Evolutionary conservation across 2,797 vertebrate genomes (phyloP).

Genomic region (Hippopotamyrus pictus): DNA sequence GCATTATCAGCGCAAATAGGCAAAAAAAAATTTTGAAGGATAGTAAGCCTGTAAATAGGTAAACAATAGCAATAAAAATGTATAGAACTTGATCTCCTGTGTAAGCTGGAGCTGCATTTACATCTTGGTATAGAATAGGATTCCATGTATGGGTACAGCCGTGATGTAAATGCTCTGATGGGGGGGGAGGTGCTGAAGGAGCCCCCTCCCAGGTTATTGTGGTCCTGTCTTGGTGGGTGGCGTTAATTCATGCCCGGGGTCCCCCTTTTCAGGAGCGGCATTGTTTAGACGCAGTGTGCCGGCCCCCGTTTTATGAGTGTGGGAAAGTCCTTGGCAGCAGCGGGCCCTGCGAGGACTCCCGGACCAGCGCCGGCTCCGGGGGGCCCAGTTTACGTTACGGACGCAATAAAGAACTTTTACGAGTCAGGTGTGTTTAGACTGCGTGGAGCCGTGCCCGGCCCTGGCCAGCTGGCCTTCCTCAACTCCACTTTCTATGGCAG

Average conservation of each 20-base stretch:
- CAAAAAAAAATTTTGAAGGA: neutral
- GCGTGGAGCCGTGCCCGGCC: constrained; percentile 2
- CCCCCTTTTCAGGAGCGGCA: constrained; percentile 32
- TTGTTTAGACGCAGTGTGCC: constrained; percentile 45
- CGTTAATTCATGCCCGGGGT: constrained; percentile 26
- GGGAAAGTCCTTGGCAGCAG: constrained; percentile 43
- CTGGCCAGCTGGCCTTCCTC: constrained; percentile 43
- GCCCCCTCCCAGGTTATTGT: neutral
- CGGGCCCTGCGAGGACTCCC: constrained; percentile 29
- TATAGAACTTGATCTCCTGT: neutral
- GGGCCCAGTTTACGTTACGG: constrained; percentile 45
- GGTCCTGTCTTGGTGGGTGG: constrained; percentile 37
- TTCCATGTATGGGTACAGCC: constrained; percentile 5
- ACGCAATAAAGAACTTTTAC: constrained; percentile 56
- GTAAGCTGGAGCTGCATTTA: neutral
- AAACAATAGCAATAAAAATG: neutral
- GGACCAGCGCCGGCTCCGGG: neutral
- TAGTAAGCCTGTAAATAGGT: neutral
- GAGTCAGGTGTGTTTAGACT: constrained; percentile 61
- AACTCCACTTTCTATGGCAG: constrained; percentile 37
- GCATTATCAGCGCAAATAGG: neutral
- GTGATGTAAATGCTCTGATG: neutral
- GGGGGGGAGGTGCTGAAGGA: neutral
- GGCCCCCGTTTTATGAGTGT: constrained; percentile 44
- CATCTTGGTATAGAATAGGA: neutral